Evolutionary conservation across 2,113 vertebrate genomes (phyloP).

Genomic region (Psophia crepitans): DNA sequence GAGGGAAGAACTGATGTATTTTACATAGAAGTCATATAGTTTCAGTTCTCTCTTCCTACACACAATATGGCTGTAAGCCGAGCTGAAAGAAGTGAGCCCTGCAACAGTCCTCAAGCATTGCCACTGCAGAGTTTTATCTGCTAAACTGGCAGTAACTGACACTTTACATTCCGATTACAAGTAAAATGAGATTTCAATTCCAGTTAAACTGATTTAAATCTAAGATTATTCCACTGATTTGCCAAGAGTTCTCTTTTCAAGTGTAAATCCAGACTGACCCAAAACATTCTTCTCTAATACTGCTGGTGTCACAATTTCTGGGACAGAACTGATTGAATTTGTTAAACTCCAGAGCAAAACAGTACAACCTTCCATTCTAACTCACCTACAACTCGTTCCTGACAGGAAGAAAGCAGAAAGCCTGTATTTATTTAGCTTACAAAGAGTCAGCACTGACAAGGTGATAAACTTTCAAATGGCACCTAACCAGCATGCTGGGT

Average conservation of each 20-base stretch:
- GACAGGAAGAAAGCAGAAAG: not conserved
- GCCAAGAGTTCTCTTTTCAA: not conserved
- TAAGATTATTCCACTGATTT: not conserved
- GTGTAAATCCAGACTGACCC: not conserved
- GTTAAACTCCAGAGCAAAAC: not conserved
- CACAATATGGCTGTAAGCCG: not conserved
- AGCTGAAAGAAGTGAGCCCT: not conserved
- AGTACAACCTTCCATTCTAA: not conserved
- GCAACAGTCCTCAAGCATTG: not conserved
- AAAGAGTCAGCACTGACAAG: not conserved
- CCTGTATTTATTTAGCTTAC: not conserved
- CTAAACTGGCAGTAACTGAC: not conserved
- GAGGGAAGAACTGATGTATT: accelerated
- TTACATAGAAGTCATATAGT: not conserved
- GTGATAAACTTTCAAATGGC: not conserved
- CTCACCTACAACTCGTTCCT: not conserved
- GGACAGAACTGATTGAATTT: not conserved
- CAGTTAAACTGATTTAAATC: not conserved
- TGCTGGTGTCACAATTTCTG: not conserved
- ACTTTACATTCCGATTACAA: not conserved
- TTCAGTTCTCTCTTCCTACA: not conserved
- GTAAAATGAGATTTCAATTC: not conserved
- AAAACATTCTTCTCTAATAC: not conserved
- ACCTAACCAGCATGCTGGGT: not conserved
- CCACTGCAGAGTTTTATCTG: not conserved